A percentile compares a stretch with the other conserved stretches of the same genome.
Evolutionary conservation across 2,113 vertebrate species (phyloP).

Genomic region (Neodontobutis hainanensis): DNA sequence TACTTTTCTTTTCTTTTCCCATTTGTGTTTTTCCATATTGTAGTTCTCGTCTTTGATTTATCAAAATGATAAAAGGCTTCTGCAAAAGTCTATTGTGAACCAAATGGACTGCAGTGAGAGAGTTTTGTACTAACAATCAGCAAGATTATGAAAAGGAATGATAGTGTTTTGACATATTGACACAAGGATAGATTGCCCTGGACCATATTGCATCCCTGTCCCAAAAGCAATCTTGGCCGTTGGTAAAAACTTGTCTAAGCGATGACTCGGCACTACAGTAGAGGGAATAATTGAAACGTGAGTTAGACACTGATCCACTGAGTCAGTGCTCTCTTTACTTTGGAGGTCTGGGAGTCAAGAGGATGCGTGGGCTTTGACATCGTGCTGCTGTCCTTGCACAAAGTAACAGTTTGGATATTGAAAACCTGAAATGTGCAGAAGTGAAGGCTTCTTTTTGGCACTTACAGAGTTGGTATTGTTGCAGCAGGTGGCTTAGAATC

Average conservation of each 20-base stretch:
- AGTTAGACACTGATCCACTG: constrained; percentile 56
- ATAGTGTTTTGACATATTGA: constrained; percentile 75
- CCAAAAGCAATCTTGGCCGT: constrained; percentile 73
- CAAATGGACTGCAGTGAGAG: constrained; percentile 55
- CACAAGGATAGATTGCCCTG: constrained; percentile 72
- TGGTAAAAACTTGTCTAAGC: constrained; percentile 69
- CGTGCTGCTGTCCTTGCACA: constrained; percentile 49
- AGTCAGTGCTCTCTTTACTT: constrained; percentile 54
- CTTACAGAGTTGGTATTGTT: constrained; percentile 15
- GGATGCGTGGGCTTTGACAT: constrained; percentile 44
- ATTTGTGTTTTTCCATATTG: constrained; percentile 30
- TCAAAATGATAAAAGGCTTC: constrained; percentile 53
- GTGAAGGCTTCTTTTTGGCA: constrained; percentile 16
- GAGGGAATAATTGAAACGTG: constrained; percentile 69
- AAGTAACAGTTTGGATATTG: constrained; percentile 9
- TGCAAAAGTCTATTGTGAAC: constrained; percentile 46
- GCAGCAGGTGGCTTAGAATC: constrained; percentile 2
- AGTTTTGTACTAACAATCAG: constrained; percentile 60
- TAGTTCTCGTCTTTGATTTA: constrained; percentile 36
- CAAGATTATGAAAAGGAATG: constrained; percentile 67
- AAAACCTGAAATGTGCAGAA: constrained; percentile 17
- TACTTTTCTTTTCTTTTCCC: no score
- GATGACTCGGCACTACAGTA: constrained; percentile 66
- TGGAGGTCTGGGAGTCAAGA: constrained; percentile 27
- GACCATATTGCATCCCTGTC: constrained; percentile 75